Base-by-base conservation (phyloP, 2,888 invertebrate species). In the Rutpela maculata region DNA sequence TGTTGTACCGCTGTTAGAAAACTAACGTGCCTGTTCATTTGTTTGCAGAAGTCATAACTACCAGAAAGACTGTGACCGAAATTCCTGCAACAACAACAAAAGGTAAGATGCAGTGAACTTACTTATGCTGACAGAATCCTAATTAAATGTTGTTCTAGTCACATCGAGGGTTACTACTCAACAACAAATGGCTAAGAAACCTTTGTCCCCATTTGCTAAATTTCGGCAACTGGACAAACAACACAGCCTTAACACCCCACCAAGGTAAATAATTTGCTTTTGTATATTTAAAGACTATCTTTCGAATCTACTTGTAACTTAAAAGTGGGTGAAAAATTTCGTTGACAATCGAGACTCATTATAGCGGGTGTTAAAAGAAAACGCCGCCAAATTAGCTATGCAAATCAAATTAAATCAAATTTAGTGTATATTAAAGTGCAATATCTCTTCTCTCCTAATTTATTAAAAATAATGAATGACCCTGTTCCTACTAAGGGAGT, bases 151-250 rank as follows among this genome's bases (percentile, higher is more conserved):
- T 74, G 18, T 81, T 86, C 75, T 81, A 88, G 88, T 88, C 70
- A 87, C 88, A 50, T 85, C 86, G 26, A 86, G 83, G 78, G 85
- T 87, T 18, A 86, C 87, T 68, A 86, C 88, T 74, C 86, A 86
- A 71, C 85, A 86, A 77, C 86, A 87, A 81, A 78, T 84, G 70
- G 65, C 80, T 73, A 74, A 81, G 89, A 95, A 94, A 89, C 94
- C 95, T 84, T 93, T 95, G 88, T 96, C 97, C 86, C 96, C 97
- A 81, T 97, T 97, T 91, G 95, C 96, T 88, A 97, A 97, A 92
- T 97, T 97, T 92, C 95, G 95, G 90, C 96, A 97, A 92, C 93
- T 97, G 90, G 97, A 97, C 90, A 95, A 95, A 89, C 96, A 96
- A 91, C 95, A 95, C 90, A 95, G 96, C 86, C 80, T 88, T 76